Evolutionary conservation across 2,888 invertebrate species (phyloP), one percentile per base, ranked within the genome.

Genomic region (Teinopalpus imperialis): DNA sequence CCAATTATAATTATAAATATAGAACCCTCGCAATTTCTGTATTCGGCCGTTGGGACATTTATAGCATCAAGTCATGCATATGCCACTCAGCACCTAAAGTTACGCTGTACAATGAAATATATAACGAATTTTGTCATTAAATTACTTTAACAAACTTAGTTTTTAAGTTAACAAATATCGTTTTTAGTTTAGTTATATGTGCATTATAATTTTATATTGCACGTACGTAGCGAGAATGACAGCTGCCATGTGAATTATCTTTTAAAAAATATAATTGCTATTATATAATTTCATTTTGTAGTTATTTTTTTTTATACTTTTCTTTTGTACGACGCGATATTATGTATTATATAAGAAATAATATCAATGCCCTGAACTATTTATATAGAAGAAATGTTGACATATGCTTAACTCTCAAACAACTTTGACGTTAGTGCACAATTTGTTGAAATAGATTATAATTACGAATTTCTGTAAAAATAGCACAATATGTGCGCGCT

Each of bases 401-500:
- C 30, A 30, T 16, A 6, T 5, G 6, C 10, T 16, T 16, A 30
- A 32, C 49, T 48, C 49, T 51, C 53, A 51, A 52, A 50, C 58
- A 59, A 57, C 54, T 53, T 55, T 45, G 58, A 66, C 63, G 72
- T 67, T 76, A 73, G 64, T 74, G 82, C 82, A 83, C 81, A 82
- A 83, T 73, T 71, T 69, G 71, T 76, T 74, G 63, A 52, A 70
- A 71, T 71, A 74, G 70, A 73, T 73, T 63, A 52, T 77, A 72
- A 73, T 72, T 55, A 69, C 71, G 70, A 69, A 46, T 50, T 69
- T 77, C 71, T 79, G 76, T 83, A 76, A 81, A 70, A 69, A 65
- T 64, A 71, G 82, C 83, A 81, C 83, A 81, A 75, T 21, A 52
- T 69, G 56, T 63, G 71, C 72, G 81, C 81, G 83, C 83, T 81